These are phyloP conservation scores for Mus caroli DNA, from an alignment of 2,797 vertebrate species.

Conservation along the genomic window DNA sequence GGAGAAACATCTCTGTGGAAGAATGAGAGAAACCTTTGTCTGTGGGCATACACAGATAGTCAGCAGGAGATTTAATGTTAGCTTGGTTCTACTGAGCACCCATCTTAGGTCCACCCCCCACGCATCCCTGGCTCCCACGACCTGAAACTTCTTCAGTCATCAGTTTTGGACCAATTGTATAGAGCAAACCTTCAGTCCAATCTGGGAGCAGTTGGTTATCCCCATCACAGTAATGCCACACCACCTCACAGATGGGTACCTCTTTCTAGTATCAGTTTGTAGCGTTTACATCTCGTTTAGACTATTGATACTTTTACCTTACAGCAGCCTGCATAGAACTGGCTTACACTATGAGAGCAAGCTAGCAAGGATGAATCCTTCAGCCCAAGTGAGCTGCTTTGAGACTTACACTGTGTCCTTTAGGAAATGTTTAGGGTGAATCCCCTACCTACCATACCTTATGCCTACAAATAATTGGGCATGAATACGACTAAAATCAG, in stretches of 20 bases:
- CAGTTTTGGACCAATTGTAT: background rate
- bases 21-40: background rate
- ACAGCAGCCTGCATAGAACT: background rate
- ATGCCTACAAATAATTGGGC: background rate
- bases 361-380: background rate
- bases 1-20: background rate
- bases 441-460: background rate
- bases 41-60: background rate
- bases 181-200: too few species aligned
- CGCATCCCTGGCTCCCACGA: background rate
- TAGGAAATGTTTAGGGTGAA: background rate
- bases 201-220: background rate
- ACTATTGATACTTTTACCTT: background rate
- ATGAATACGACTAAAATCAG: background rate
- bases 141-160: background rate
- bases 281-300: background rate
- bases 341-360: background rate
- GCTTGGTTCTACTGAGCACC: background rate
- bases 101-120: background rate
- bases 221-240: background rate
- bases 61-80: background rate
- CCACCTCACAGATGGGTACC: too few species aligned
- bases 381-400: background rate
- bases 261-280: background rate
- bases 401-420: background rate